A percentile compares a stretch with the other conserved stretches of the same genome.
Conservation (phyloP, 2,113 vertebrate genomes). For the Sminthopsis crassicaudata region DNA sequence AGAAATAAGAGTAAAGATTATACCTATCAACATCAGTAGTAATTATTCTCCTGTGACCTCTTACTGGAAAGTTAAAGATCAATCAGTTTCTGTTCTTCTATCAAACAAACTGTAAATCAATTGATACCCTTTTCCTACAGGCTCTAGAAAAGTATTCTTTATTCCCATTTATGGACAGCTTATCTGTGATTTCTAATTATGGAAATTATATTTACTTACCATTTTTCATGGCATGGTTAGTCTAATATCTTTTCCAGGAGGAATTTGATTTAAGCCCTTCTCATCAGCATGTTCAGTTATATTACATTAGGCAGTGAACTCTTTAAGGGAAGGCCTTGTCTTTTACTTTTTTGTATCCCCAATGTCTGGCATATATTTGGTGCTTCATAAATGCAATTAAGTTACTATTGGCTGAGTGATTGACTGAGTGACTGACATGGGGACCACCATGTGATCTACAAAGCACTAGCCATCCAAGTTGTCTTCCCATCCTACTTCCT, state of each 20-base stretch:
- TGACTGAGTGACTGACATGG: background rate
- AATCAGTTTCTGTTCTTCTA: background rate
- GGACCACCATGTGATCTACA: background rate
- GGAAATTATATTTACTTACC: background rate
- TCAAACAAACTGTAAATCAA: background rate
- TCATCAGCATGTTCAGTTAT: background rate
- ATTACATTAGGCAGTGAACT: background rate
- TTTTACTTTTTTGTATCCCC: background rate
- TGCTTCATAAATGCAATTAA: background rate
- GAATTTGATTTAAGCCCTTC: background rate
- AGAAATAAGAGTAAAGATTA: background rate
- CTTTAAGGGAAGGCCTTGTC: background rate
- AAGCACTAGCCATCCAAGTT: background rate
- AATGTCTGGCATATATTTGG: background rate
- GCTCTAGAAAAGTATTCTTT: background rate
- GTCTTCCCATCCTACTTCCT: background rate
- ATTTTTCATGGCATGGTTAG: background rate
- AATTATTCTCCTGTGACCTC: background rate
- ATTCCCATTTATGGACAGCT: background rate
- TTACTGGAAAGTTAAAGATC: background rate
- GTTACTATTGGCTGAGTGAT: background rate
- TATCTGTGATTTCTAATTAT: background rate
- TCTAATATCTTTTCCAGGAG: background rate
- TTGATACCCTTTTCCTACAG: background rate
- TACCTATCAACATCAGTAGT: background rate